Base-by-base conservation (phyloP, 2,888 invertebrate genomes). In the Priocnemis perturbator region DNA sequence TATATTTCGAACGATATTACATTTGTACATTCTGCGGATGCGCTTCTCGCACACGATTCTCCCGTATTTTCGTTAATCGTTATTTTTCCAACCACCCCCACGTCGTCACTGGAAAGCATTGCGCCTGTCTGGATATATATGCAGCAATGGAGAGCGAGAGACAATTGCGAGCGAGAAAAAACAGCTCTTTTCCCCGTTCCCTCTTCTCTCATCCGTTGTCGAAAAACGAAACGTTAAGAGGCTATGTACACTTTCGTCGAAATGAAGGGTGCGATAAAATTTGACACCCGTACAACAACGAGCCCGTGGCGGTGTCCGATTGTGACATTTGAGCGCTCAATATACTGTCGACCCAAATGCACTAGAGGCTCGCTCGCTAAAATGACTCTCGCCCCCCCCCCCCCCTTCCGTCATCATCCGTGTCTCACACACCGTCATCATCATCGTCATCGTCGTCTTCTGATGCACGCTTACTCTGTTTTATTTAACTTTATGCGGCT, bases 181-280 rank as follows among this genome's bases (percentile, higher is more conserved):
- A 37, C 37, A 67, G 58, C 58, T 64, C 57, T 55, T 64, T 48
- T 57, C 50, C 62, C 56, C 67, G 37, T 48, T 44, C n/a, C 47
- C 30, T 21, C 26, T 44, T 37, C 14, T 50, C 15, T 56, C 37
- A 23, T 66, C 20, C 48, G 67, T 62, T 37, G 50, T 52, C 26
- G 61, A 63, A 64, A 58, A 59, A 21, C 52, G 47, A 64, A 62
- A 62, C 62, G 50, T 50, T 19, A 60, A 65, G 71, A 67, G 74
- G 77, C 58, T 77, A 79, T 78, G 64, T 76, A 77, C 79, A 79
- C 60, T 66, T 64, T 55, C 53, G 60, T 67, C 45, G 62, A 60
- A 44, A 48, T 65, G 44, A 56, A 70, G 37, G 65, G 66, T 50
- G 19, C 5, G 19, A 50, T 1, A 50, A 19, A 50, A 50, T 11